These are phyloP conservation scores for Embidobia sp. DNA, from an alignment of 2,888 invertebrate species.

Conservation along the genomic window DNA sequence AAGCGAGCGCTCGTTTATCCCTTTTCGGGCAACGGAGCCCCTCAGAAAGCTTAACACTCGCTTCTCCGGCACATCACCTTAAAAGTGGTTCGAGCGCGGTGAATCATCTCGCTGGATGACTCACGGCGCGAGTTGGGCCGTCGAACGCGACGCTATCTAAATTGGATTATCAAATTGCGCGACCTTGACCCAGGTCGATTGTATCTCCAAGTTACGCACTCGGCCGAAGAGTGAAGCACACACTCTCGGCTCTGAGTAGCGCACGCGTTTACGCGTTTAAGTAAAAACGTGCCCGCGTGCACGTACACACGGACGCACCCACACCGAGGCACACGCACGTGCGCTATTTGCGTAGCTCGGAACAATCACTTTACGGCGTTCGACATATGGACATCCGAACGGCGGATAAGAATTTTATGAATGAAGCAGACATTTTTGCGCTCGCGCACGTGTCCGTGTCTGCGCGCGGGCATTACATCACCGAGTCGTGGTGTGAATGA, in stretches of 20 bases:
- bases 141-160: constrained; percentile 33
- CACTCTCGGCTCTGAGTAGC: constrained; percentile 12
- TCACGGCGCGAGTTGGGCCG: constrained; percentile 22
- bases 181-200: constrained; percentile 55
- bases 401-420: constrained; percentile 61
- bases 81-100: constrained; percentile 17
- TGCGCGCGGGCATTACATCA: constrained; percentile 41
- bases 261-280: constrained; percentile 37
- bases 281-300: constrained; percentile 7
- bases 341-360: constrained; percentile 30
- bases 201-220: constrained; percentile 50
- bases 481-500: constrained; percentile 40
- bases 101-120: constrained; percentile 25
- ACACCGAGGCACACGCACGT: neutral
- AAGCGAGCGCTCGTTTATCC: too few species aligned
- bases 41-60: too few species aligned
- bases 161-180: constrained; percentile 45
- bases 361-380: constrained; percentile 45
- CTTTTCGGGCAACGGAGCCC: too few species aligned
- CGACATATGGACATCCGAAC: constrained; percentile 36
- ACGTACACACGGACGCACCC: neutral
- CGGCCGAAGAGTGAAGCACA: constrained; percentile 27
- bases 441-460: neutral
- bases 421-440: constrained; percentile 47
- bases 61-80: constrained; percentile 40